Conservation (phyloP, 2,797 vertebrate genomes). For the Crenichthys baileyi region DNA sequence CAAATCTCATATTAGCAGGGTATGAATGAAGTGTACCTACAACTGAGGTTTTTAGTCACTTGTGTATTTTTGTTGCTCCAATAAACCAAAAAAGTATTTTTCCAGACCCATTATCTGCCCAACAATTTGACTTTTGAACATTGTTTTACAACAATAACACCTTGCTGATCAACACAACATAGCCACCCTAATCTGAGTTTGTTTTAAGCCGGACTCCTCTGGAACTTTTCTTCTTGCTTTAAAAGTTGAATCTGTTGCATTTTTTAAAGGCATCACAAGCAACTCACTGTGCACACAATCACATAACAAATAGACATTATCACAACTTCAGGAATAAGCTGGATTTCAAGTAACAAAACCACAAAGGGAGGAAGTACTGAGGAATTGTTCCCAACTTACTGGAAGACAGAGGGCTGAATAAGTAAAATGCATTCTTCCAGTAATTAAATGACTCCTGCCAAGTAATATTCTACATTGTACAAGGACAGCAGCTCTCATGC, state of each 20-base stretch:
- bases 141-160: neutral
- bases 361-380: conserved; percentile 30
- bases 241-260: neutral
- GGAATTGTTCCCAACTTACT: conserved; percentile 31
- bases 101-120: neutral
- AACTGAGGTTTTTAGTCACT: neutral
- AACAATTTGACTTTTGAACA: neutral
- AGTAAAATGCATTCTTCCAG: conserved; percentile 50
- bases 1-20: neutral
- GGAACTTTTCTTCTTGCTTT: neutral
- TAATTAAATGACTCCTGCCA: conserved; percentile 48
- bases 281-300: neutral
- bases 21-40: neutral
- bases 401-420: conserved; percentile 37
- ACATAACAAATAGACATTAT: neutral
- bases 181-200: neutral
- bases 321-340: conserved; percentile 12
- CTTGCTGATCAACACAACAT: neutral
- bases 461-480: conserved; percentile 22
- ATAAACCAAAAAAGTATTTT: neutral
- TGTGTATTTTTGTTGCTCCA: neutral
- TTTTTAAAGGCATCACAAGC: conserved; percentile 8
- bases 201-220: neutral
- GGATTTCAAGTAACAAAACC: conserved; percentile 33
- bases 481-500: conserved; percentile 38